Base-by-base conservation (phyloP, 2,797 vertebrate genomes). In the Trachurus trachurus region DNA sequence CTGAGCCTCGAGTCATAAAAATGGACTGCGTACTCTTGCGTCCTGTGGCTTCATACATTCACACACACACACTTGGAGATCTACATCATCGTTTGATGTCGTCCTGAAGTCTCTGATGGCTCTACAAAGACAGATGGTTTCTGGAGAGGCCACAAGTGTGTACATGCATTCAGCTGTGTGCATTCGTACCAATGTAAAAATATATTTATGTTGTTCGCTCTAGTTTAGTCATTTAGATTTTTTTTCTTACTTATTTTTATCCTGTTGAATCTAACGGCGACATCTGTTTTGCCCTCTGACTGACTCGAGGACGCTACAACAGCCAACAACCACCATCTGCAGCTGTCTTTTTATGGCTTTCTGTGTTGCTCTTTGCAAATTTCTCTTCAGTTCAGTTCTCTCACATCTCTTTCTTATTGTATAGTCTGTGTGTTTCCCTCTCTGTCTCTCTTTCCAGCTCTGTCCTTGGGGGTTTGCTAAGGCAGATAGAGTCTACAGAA, bases 121-220 rank as follows among this genome's bases (percentile, higher is more conserved):
- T 81, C 71, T 83, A 70, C 60, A 74, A 73, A 88, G 84, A 82
- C 88, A 89, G 88, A 87, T 89, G 82, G 66, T 87, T 88, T 92
- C 61, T 54, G 58, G 69, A 84, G 65, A 72, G 80, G 40, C 54
- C 1, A 5, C 50, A 60, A 64, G 66, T 62, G 50, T 84, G 66
- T 68, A 47, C 70, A 12, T 69, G 42, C 13, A 10, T 76, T 64
- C 57, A 34, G 66, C 12, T 63, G 10, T 62, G 39, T 66, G 44
- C 58, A 64, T 64, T 58, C 60, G 49, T 37, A 9, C 37, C 54
- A 22, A 53, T 42, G n/a, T 58, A 74, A 81, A 81, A 74, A 42
- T 19, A n/a, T 54, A 47, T 74, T 67, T 53, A 76, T 70, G 21
- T 63, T 70, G 21, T 63, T 53, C 11, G 8, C 37, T 62, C 49